These are phyloP conservation scores for Tiaroga cobitis DNA, from an alignment of 2,797 vertebrate genomes.

Conservation along the genomic window DNA sequence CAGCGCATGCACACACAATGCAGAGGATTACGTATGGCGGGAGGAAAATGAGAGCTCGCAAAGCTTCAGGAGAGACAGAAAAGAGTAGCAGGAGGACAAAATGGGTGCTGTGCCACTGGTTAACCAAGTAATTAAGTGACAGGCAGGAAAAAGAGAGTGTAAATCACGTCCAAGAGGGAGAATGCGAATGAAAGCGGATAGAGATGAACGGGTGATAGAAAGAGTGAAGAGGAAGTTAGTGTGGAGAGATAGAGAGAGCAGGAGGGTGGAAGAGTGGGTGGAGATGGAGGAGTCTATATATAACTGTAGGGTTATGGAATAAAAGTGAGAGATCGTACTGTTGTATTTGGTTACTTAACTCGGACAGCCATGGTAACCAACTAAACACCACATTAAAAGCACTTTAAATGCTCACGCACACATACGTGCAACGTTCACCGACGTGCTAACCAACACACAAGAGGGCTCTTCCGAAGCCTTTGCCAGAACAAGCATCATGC, in stretches of 20 bases:
- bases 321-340: slow-evolving; percentile 76
- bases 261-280: slow-evolving; percentile 72
- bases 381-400: slow-evolving; percentile 49
- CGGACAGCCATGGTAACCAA: slow-evolving; percentile 60
- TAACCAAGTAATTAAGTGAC: slow-evolving; percentile 45
- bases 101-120: slow-evolving; percentile 13
- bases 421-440: neutral
- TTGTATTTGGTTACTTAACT: slow-evolving; percentile 80
- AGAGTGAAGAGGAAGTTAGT: slow-evolving; percentile 37
- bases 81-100: slow-evolving; percentile 22
- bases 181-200: slow-evolving; percentile 56
- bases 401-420: neutral
- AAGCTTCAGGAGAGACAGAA: slow-evolving; percentile 26
- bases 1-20: slow-evolving; percentile 70
- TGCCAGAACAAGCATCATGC: slow-evolving; percentile 26
- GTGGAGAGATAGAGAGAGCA: slow-evolving; percentile 68
- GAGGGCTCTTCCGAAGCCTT: slow-evolving; percentile 32
- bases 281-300: slow-evolving; percentile 80
- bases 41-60: slow-evolving; percentile 26
- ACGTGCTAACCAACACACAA: slow-evolving; percentile 21
- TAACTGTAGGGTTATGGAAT: slow-evolving; percentile 78
- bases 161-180: slow-evolving; percentile 35
- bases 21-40: slow-evolving; percentile 62
- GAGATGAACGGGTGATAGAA: slow-evolving; percentile 56
- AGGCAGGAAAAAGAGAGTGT: neutral